These are phyloP conservation scores for Leuciscus idus DNA, from an alignment of 2,113 vertebrate species.

Conservation along the genomic window DNA sequence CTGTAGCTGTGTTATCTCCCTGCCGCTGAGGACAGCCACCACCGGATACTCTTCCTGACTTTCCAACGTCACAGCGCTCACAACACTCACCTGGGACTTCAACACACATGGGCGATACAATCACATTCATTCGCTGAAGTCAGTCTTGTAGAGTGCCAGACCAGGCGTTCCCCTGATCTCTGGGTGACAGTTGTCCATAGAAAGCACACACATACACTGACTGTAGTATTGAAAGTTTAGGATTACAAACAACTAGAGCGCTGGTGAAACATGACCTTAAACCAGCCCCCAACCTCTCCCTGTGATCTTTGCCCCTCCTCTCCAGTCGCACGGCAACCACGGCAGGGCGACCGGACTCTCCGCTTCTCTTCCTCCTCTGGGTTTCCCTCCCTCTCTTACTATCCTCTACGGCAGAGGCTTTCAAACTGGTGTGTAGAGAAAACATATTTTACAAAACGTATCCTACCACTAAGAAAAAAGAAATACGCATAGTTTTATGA, in stretches of 20 bases:
- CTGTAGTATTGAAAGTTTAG: conserved; percentile 68
- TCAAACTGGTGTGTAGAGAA: not conserved
- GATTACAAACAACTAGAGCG: conserved; percentile 79
- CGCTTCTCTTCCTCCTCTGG: conserved; percentile 75
- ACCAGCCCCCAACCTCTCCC: conserved; percentile 59
- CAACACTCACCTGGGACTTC: conserved; percentile 48
- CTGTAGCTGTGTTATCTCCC: not conserved
- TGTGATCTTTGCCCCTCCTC: conserved; percentile 66
- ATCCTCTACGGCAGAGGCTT: not conserved
- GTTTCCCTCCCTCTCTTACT: conserved; percentile 38
- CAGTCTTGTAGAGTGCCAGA: not conserved
- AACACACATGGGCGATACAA: conserved; percentile 45
- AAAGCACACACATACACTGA: conserved; percentile 2
- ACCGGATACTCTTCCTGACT: conserved; percentile 8
- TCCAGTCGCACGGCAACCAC: conserved; percentile 71
- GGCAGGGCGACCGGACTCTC: not conserved
- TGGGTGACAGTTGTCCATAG: not conserved
- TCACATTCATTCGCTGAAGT: conserved; percentile 18
- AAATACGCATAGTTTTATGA: too few relatives aligned
- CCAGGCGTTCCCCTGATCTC: not conserved
- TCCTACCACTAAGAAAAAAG: too few relatives aligned
- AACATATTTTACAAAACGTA: not conserved
- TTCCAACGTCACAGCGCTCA: not conserved
- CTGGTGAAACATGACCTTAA: conserved; percentile 83
- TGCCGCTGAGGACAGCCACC: not conserved